Base-by-base conservation (phyloP, 2,888 invertebrate genomes). In the Sicus ferrugineus region DNA sequence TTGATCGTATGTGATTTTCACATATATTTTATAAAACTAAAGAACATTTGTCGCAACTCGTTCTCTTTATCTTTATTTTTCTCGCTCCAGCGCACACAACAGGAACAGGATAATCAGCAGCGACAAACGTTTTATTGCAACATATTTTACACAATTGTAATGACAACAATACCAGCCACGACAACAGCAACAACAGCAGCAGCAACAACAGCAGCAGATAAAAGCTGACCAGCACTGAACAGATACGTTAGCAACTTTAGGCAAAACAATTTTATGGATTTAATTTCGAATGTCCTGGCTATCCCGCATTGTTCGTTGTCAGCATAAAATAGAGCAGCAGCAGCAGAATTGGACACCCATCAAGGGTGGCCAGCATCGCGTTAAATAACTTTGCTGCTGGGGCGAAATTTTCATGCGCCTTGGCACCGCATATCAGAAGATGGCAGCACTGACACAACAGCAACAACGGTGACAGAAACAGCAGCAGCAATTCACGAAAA, bases 41-140 rank as follows among this genome's bases (percentile, higher is more conserved):
- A n/a, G n/a, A n/a, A n/a, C n/a, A n/a, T n/a, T n/a, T n/a, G n/a
- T n/a, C n/a, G n/a, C n/a, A n/a, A n/a, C n/a, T n/a, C n/a, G n/a
- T n/a, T n/a, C n/a, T 26, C 14, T 78, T 83, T 83, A 83, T 83
- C 84, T 78, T 76, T 77, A 75, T 79, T 78, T 80, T 80, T 84
- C 79, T 77, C 81, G 76, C 82, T 75, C 78, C 80, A 82, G 74
- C 80, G 80, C 79, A 81, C 76, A 54, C 14, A 77, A 73, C 74
- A 75, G 74, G 73, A 75, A 73, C 73, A 74, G 75, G 68, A 80
- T 77, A 77, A 79, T 77, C 78, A 77, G 77, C 71, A 77, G 76
- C 71, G n/a, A 77, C 76, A 80, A 76, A 76, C 70, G 75, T 75
- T 77, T 76, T 77, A 78, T 78, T 80, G 75, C 72, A 31, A 48